Conservation (phyloP, 2,113 vertebrate genomes). For the Alectura lathami region DNA sequence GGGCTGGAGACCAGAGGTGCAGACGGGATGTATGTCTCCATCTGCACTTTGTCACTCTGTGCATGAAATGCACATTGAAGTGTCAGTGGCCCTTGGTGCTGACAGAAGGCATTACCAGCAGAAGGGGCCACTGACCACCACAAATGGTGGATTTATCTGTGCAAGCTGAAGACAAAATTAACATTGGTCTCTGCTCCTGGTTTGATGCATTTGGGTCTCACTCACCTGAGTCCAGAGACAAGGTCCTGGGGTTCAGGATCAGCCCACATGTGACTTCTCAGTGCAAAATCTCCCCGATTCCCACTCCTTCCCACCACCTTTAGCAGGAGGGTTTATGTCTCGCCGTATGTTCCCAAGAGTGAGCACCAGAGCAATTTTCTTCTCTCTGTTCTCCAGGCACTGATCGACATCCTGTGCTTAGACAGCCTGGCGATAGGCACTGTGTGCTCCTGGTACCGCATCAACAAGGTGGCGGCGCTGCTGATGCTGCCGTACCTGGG, state of each 20-base stretch:
- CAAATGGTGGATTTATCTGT: fast-evolving
- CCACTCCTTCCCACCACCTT: neutral
- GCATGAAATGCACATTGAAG: fast-evolving
- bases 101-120: fast-evolving
- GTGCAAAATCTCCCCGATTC: no score
- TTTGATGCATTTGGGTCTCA: neutral
- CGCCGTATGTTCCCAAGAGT: fast-evolving
- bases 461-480: conserved; percentile 82
- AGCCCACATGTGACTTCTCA: no score
- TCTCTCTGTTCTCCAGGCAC: conserved; percentile 68
- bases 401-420: conserved; percentile 80
- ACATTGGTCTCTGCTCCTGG: neutral
- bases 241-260: neutral
- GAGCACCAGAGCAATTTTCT: neutral
- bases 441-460: conserved; percentile 82
- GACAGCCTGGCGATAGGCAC: conserved; percentile 80
- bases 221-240: neutral
- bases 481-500: conserved; percentile 87
- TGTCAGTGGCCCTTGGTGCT: fast-evolving
- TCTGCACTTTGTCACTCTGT: neutral
- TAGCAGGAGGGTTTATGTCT: fast-evolving
- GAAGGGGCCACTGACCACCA: neutral
- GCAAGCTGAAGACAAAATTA: fast-evolving
- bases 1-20: neutral
- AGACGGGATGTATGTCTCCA: fast-evolving